These are phyloP conservation scores for Paramormyrops hopkinsi DNA, from an alignment of 2,797 vertebrate genomes.

Conservation along the genomic window DNA sequence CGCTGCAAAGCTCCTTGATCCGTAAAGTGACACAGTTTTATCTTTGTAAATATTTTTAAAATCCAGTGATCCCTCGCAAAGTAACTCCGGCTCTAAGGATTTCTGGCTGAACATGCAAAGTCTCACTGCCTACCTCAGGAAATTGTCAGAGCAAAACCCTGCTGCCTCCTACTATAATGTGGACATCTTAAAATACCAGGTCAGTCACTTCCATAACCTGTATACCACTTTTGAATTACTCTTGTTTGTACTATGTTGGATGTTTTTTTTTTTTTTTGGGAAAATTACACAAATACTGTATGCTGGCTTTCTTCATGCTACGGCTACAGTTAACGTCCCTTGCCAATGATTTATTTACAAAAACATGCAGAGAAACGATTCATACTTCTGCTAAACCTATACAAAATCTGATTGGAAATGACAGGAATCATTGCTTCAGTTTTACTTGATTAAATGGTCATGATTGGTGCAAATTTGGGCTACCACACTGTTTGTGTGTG, in stretches of 20 bases:
- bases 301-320: neutral
- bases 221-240: neutral
- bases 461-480: neutral
- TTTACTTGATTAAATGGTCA: neutral
- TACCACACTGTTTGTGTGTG: neutral
- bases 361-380: neutral
- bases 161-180: slow-evolving; percentile 92
- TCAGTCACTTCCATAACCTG: slow-evolving; percentile 39
- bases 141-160: slow-evolving; percentile 88
- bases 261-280: neutral
- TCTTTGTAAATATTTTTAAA: slow-evolving; percentile 32
- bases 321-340: neutral
- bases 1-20: neutral
- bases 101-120: slow-evolving; percentile 98
- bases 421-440: neutral
- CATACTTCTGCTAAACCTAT: neutral
- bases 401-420: neutral
- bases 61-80: slow-evolving; percentile 84
- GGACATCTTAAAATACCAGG: slow-evolving; percentile 95
- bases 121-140: slow-evolving; percentile 92
- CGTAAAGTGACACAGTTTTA: neutral
- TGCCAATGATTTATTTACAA: neutral
- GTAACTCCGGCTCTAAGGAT: slow-evolving; percentile 81
- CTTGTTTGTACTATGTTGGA: neutral
- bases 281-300: neutral